Base-by-base conservation (phyloP, 1,140 invertebrate species). In the Macrosteles quadrilineatus region DNA sequence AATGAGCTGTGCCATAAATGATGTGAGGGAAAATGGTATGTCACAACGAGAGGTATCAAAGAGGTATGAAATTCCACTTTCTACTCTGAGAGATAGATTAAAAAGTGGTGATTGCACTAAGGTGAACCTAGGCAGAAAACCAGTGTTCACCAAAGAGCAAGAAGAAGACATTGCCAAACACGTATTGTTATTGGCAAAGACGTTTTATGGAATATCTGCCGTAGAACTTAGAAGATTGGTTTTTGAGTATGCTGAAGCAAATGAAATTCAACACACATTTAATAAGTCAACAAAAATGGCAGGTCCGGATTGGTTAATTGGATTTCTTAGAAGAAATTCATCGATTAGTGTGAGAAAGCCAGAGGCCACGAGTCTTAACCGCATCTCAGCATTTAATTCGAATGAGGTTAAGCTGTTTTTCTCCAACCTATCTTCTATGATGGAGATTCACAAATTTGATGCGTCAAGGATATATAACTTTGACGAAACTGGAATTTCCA, bases 401-500 rank as follows among this genome's bases (percentile, higher is more conserved):
- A 67, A 14, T 69, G 76, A 66, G 59, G 72, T 72, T 55, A 69
- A 23, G 74, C 75, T 65, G 74, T 78, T 73, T 72, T 80, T 53
- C 77, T 76, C 68, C 73, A 77, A 67, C 68, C 78, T n/a, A 65
- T n/a, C n/a, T 68, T 72, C 71, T 64, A 73, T 77, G 9, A 79
- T 72, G 77, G 79, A 77, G 53, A 70, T 69, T 67, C 78, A 55
- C 31, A 25, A 31, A 3, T 55, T 40, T 45, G 40, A n/a, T 6
- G 14, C 23, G 6, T 59, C 55, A 21, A 53, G 29, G 6, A 80
- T 79, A 59, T 80, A 71, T 71, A 81, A 82, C 74, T 65, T 78
- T 1, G 81, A 81, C 70, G 80, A 81, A 74, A 81, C 79, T 6
- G 78, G 77, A n/a, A 63, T 80, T 27, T 76, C 74, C 21, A 80